A percentile compares a stretch with the other conserved stretches of the same genome.
Evolutionary conservation across 2,888 invertebrate species (phyloP).

Genomic region (Chrysolina haemoptera): DNA sequence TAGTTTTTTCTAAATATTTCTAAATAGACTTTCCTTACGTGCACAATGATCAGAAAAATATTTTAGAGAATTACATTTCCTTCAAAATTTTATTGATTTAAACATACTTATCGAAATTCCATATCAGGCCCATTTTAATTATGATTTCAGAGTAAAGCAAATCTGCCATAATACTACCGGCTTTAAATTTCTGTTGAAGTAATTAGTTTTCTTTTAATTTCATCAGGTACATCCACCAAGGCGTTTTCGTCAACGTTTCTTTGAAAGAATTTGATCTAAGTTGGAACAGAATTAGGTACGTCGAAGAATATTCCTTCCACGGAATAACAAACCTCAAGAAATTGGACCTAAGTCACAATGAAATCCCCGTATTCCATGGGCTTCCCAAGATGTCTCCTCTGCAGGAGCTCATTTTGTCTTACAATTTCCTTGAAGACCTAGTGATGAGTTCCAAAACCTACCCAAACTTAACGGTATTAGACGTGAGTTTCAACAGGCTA

Average conservation of each 20-base stretch:
- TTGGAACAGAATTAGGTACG: background rate
- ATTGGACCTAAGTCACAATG: conserved; percentile 1
- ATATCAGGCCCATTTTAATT: too few relatives aligned
- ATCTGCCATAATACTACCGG: too few relatives aligned
- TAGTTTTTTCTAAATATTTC: too few relatives aligned
- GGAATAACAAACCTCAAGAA: background rate
- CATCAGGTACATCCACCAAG: conserved; percentile 1
- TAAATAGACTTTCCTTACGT: too few relatives aligned
- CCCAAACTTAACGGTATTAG: background rate
- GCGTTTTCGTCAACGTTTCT: background rate
- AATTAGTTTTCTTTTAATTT: background rate
- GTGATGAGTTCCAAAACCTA: background rate
- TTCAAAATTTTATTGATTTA: too few relatives aligned
- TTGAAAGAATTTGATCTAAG: background rate
- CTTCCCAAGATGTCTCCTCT: background rate
- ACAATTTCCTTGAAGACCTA: background rate
- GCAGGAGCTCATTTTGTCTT: background rate
- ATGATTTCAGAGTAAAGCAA: too few relatives aligned
- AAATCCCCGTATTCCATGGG: background rate
- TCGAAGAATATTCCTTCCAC: background rate
- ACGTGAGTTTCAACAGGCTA: conserved; percentile 7
- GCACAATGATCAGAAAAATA: too few relatives aligned
- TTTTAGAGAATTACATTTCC: too few relatives aligned
- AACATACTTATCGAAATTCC: too few relatives aligned
- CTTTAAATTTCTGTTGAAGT: too few relatives aligned